A percentile compares a stretch with the other conserved stretches of the same genome.
phyloP scores from a whole-genome alignment of 2,888 invertebrate species.

The Formica aserva region DNA sequence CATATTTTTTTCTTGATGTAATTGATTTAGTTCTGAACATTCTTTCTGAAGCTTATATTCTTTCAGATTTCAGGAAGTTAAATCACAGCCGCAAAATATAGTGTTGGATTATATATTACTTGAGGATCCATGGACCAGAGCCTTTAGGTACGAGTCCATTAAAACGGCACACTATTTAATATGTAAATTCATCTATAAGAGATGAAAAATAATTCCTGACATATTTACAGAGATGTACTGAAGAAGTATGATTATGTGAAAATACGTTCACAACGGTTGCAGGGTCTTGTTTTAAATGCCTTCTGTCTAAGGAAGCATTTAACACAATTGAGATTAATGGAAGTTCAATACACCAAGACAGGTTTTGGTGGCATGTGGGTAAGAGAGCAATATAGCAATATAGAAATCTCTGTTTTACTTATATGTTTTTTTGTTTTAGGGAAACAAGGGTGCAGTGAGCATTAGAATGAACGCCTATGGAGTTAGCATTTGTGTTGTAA shows the following conservation, averaged over 20 bases:
- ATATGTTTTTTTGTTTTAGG: constrained; percentile 87
- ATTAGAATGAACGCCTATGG: constrained; percentile 95
- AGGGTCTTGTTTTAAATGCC: constrained; percentile 93
- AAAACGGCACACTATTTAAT: not conserved
- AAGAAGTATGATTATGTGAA: constrained; percentile 91
- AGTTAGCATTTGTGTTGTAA: constrained; percentile 95
- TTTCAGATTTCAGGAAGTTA: constrained; percentile 94
- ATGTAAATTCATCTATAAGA: not conserved
- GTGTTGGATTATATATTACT: constrained; percentile 91
- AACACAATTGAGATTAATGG: constrained; percentile 93
- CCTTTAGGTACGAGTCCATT: constrained; percentile 86
- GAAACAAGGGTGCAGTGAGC: constrained; percentile 98
- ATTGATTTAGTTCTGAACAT: constrained; percentile 3
- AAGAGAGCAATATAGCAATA: constrained; percentile 81
- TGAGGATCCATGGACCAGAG: constrained; percentile 94
- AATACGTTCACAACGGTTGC: constrained; percentile 93
- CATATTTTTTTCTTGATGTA: not conserved
- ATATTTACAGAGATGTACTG: constrained; percentile 88
- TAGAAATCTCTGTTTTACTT: not conserved
- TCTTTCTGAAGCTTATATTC: constrained; percentile 28
- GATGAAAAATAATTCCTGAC: not conserved
- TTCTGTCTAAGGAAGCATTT: constrained; percentile 93
- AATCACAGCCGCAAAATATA: constrained; percentile 94
- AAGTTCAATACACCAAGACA: constrained; percentile 95
- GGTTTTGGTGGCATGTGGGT: constrained; percentile 98